Percentiles rank a stretch among this genome's conserved stretches.
These are phyloP conservation scores for Paramormyrops hopkinsi DNA, from an alignment of 2,797 vertebrate species.

Conservation along the genomic window DNA sequence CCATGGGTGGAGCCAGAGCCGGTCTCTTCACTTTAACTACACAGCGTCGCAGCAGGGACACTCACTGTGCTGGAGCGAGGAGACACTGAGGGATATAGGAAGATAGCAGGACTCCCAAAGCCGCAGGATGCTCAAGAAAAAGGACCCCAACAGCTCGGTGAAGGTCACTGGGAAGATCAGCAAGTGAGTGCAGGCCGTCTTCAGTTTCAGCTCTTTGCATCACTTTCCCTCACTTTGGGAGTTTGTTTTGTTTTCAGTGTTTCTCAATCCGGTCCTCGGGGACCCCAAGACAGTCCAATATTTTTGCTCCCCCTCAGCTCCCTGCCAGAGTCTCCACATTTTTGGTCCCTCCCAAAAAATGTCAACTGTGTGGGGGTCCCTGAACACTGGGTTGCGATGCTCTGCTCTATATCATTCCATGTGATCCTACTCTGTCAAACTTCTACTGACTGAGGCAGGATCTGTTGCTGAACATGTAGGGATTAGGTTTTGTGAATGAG, in stretches of 20 bases:
- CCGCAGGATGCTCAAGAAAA: constrained; percentile 63
- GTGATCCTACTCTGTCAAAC: background rate
- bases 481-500: background rate
- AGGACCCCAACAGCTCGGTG: constrained; percentile 31
- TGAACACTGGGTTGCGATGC: background rate
- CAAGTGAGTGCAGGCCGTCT: constrained; percentile 54
- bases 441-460: background rate
- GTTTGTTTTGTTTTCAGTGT: constrained; percentile 23
- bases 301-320: background rate
- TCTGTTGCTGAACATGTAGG: background rate
- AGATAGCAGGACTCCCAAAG: constrained; percentile 31
- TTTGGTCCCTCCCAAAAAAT: background rate
- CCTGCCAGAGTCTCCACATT: background rate
- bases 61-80: constrained; percentile 1
- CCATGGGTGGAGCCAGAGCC: constrained; percentile 54
- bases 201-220: background rate
- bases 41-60: constrained; percentile 29
- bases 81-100: constrained; percentile 30
- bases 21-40: constrained; percentile 36
- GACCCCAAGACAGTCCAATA: background rate
- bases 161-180: constrained; percentile 51
- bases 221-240: background rate
- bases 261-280: background rate
- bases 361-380: background rate
- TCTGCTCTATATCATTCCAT: background rate